These are phyloP conservation scores for Tanytarsus gracilentus DNA, from an alignment of 2,888 invertebrate species.

Conservation along the genomic window DNA sequence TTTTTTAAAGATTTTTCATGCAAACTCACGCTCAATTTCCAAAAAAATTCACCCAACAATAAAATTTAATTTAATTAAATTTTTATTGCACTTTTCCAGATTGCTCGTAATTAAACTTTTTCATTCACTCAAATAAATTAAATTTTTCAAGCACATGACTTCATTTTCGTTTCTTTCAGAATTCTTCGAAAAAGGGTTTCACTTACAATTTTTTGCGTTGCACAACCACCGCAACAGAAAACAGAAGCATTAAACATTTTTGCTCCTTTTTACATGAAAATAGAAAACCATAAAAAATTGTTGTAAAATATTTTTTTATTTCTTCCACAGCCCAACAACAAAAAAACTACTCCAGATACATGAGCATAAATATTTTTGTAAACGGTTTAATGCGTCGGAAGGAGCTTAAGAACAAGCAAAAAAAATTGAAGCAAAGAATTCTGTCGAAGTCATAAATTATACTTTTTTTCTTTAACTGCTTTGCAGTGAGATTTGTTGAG, in stretches of 20 bases:
- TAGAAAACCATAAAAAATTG: background rate
- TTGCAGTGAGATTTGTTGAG: too few relatives aligned
- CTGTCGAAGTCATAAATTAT: background rate
- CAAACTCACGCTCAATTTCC: too few relatives aligned
- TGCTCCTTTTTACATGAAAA: background rate
- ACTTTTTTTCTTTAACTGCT: background rate
- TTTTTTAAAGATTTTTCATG: too few relatives aligned
- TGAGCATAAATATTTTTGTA: background rate
- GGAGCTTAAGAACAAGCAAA: background rate
- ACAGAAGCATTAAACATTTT: constrained; percentile 6
- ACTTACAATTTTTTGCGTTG: too few relatives aligned
- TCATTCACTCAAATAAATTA: background rate
- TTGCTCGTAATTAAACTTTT: background rate
- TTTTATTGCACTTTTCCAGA: too few relatives aligned
- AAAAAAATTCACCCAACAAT: too few relatives aligned
- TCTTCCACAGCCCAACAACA: background rate
- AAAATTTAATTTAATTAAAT: too few relatives aligned
- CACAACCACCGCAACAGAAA: too few relatives aligned
- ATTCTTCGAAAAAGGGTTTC: constrained; percentile 1
- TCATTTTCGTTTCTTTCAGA: background rate
- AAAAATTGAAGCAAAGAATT: background rate
- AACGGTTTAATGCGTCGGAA: constrained; percentile 11
- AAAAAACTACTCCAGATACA: background rate
- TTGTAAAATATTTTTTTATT: background rate
- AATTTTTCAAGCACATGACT: background rate